Evolutionary conservation across 1,140 invertebrate species (phyloP), one percentile per base, ranked within the genome.

Genomic region (Drosophila cardini): DNA sequence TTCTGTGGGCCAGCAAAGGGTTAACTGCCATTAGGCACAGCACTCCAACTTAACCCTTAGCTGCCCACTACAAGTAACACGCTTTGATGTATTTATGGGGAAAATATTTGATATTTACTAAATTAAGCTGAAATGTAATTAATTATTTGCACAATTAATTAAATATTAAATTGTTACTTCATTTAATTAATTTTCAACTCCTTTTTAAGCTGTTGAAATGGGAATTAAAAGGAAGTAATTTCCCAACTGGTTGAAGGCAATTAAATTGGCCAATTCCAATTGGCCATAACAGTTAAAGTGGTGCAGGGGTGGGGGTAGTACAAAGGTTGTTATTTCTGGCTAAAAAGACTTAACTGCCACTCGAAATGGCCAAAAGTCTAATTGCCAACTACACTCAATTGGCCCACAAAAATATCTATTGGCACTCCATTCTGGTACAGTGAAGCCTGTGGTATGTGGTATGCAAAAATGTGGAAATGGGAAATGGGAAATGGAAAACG

Each of bases 391-490:
- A 45, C 53, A 16, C 26, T 38, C 57, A n/a, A 13, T 30, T 42
- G 10, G 11, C 36, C 32, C 50, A 48, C 15, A 34, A 56, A 63
- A 56, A 63, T 48, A 43, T 65, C 52, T 67, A 36, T 57, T 42
- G 34, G 62, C 60, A 61, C 65, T 75, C 68, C 55, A 60, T 76
- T 67, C 67, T 45, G 9, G 34, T 52, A 18, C 48, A 32, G 11
- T n/a, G 9, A 26, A 26, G 13, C 26, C 15, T 3, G 9, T 11
- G 21, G 32, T 21, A 26, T 9, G 16, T 11, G 9, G 10, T 15
- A 76, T 80, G 56, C 46, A n/a, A n/a, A n/a, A n/a, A n/a, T n/a
- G n/a, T n/a, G n/a, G n/a, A 78, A 63, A 79, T 57, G 36, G 56
- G 40, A 70, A 78, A 69, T 73, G 63, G 34, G 56, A 42, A 69